Evolutionary conservation across 1,140 invertebrate species (phyloP), one percentile per base, ranked within the genome.

Genomic region (Bilobella aurantiaca): DNA sequence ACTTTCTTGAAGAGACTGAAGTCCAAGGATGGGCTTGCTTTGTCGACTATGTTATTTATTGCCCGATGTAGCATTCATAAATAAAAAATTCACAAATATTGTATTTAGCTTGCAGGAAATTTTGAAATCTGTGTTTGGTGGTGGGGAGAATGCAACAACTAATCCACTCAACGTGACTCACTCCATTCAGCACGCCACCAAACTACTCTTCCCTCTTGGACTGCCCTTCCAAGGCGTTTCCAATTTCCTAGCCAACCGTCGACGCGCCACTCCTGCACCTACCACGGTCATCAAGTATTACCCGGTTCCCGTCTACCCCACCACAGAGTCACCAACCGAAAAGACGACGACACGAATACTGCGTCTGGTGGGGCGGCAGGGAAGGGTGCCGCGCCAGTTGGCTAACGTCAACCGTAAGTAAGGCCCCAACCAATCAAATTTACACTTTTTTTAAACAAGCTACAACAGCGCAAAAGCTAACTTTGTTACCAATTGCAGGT

Each of bases 71-170:
- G n/a, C n/a, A n/a, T n/a, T n/a, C n/a, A n/a, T n/a, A n/a, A n/a
- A n/a, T n/a, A n/a, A n/a, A n/a, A n/a, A n/a, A n/a, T n/a, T n/a
- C n/a, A n/a, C n/a, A n/a, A 18, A 42, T 42, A 42, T 42, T 42
- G 58, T 59, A 28, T 21, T 57, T 23, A 62, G 59, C 21, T 62
- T 12, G 59, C 59, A 21, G 27, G 30, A 5, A n/a, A 46, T 62
- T 21, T 34, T 62, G 30, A 62, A 62, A 28, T 25, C 29, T 12
- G 59, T 37, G 34, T 37, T 62, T 42, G 59, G 59, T 8, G 59
- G 59, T 3, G 37, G 30, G 3, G 32, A 59, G 18, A 29, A 59
- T 16, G 32, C 14, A 18, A 34, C 28, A 3, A 18, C 58, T 3
- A 3, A 3, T 3, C n/a, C 32, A 8, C n/a, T 62, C 8, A 62